Conservation (phyloP, 2,113 vertebrate genomes). For the Lagenorhynchus albirostris region DNA sequence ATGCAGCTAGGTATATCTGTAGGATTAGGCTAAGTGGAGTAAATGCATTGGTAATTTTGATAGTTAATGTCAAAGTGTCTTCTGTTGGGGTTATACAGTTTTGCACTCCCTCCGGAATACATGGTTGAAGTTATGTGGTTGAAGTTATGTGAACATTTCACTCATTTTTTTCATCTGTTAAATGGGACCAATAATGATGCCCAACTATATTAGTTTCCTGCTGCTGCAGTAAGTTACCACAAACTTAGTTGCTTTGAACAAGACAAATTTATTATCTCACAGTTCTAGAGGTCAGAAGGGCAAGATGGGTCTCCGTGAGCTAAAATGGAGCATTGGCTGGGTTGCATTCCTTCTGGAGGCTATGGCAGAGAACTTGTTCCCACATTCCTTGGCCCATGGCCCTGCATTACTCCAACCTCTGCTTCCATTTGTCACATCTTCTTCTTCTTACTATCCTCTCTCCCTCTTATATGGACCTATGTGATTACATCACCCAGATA, state of each 20-base stretch:
- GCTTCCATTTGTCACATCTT: neutral
- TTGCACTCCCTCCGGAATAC: neutral
- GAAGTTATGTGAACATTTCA: constrained; percentile 15
- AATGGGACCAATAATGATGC: neutral
- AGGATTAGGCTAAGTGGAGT: neutral
- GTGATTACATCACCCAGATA: neutral
- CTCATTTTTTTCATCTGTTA: neutral
- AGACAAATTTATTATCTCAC: neutral
- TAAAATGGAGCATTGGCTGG: neutral
- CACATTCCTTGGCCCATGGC: neutral
- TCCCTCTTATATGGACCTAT: neutral
- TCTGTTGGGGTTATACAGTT: neutral
- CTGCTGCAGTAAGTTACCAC: neutral
- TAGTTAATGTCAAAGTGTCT: neutral
- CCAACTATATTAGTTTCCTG: neutral
- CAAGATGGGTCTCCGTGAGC: neutral
- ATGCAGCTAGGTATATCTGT: neutral
- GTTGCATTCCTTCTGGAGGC: neutral
- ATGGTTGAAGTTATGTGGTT: no score
- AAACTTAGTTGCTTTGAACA: neutral
- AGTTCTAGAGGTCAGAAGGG: neutral
- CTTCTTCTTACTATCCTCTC: neutral
- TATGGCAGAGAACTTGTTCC: neutral
- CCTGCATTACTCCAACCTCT: neutral
- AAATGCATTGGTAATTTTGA: neutral